These are phyloP conservation scores for Sciurus carolinensis DNA, from an alignment of 2,797 vertebrate genomes.

Conservation along the genomic window DNA sequence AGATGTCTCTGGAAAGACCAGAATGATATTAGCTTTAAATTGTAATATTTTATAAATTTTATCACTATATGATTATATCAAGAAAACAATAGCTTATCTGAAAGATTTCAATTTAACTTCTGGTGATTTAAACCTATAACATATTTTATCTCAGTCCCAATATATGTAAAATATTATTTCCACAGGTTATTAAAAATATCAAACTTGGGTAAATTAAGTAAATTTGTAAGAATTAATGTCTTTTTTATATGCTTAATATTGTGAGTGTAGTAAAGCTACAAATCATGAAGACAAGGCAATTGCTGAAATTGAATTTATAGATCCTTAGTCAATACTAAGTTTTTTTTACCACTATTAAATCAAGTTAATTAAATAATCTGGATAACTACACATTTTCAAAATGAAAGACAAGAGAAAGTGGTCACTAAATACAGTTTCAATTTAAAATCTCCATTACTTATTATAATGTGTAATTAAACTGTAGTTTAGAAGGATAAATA, in stretches of 20 bases:
- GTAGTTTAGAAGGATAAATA: neutral
- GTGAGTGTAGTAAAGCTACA: neutral
- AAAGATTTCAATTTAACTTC: neutral
- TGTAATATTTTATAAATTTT: neutral
- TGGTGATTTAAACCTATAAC: neutral
- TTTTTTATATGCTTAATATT: neutral
- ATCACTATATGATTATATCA: neutral
- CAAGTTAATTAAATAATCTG: neutral
- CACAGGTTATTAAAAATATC: neutral
- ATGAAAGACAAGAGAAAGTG: neutral
- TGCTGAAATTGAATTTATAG: neutral
- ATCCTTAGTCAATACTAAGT: neutral
- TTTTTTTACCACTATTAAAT: neutral
- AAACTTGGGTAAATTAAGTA: neutral
- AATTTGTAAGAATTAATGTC: neutral
- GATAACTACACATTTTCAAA: neutral
- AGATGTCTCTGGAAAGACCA: neutral
- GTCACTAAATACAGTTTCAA: neutral
- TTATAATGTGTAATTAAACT: neutral
- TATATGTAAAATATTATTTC: neutral
- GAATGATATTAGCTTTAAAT: neutral
- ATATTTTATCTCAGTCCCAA: neutral
- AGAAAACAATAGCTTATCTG: neutral
- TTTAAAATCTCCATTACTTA: neutral
- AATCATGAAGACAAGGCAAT: neutral